Percentiles rank a stretch among this genome's conserved stretches.
phyloP scores from a whole-genome alignment of 2,888 invertebrate species.

The Synergus itoensis region DNA sequence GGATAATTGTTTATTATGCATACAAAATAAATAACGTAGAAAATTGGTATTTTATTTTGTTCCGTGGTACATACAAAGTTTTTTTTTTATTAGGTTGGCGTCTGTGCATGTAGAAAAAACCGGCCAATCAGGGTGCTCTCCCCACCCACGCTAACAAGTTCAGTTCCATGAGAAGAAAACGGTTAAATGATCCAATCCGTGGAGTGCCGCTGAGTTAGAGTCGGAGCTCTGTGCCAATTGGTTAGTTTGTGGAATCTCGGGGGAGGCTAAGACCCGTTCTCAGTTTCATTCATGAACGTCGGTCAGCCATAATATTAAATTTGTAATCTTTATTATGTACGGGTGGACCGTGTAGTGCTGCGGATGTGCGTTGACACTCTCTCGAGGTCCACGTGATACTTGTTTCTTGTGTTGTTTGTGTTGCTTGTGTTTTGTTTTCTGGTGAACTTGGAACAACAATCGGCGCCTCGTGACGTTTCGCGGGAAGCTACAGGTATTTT shows the following conservation, averaged over 20 bases:
- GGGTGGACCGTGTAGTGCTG: slow-evolving; percentile 71
- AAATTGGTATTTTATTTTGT: neutral
- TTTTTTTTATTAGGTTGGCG: neutral
- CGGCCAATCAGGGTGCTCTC: slow-evolving; percentile 46
- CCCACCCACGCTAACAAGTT: slow-evolving; percentile 33
- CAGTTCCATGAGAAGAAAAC: slow-evolving; percentile 26
- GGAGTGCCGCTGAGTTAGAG: slow-evolving; percentile 45
- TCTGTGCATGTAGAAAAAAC: neutral
- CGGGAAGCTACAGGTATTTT: slow-evolving; percentile 63
- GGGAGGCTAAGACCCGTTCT: slow-evolving; percentile 66
- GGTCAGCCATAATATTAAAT: slow-evolving; percentile 72
- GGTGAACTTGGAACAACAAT: slow-evolving; percentile 53
- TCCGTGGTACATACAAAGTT: neutral
- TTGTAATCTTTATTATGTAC: slow-evolving; percentile 73
- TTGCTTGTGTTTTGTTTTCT: slow-evolving; percentile 60
- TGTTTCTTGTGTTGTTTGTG: slow-evolving; percentile 64
- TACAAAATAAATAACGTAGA: neutral
- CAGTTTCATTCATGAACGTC: slow-evolving; percentile 76
- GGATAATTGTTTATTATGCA: neutral
- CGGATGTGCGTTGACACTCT: slow-evolving; percentile 70
- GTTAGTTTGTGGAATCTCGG: slow-evolving; percentile 57
- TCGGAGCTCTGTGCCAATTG: slow-evolving; percentile 53
- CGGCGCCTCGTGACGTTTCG: slow-evolving; percentile 59
- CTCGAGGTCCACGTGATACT: slow-evolving; percentile 67
- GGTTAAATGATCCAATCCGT: slow-evolving; percentile 35